These are phyloP conservation scores for Scatophagus argus DNA, from an alignment of 2,113 vertebrate genomes.

Conservation along the genomic window DNA sequence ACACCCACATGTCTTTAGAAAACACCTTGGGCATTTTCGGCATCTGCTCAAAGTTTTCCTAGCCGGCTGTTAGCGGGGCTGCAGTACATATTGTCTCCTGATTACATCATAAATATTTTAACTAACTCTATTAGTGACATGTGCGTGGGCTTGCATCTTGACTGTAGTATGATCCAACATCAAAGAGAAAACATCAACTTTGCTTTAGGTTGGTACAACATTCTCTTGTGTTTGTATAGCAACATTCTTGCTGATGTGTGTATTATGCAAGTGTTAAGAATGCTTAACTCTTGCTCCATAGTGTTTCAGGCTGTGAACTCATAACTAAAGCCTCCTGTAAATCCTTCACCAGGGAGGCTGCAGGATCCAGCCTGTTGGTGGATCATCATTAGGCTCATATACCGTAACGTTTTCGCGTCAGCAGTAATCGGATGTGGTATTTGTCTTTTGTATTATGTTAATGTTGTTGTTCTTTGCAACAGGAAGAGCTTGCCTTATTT, in stretches of 20 bases:
- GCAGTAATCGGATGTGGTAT: conserved; percentile 70
- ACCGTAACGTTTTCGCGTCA: conserved; percentile 63
- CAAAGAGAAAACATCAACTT: conserved; percentile 42
- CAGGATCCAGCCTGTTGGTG: conserved; percentile 55
- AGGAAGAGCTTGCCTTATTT: conserved; percentile 69
- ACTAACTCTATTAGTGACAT: conserved; percentile 61
- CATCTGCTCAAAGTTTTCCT: conserved; percentile 53
- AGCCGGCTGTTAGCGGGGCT: conserved; percentile 30
- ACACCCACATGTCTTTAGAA: conserved; percentile 65
- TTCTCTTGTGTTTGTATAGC: conserved; percentile 15
- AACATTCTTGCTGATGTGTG: conserved; percentile 37
- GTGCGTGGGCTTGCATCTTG: conserved; percentile 32
- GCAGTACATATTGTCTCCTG: conserved; percentile 65
- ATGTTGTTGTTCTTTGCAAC: conserved; percentile 73
- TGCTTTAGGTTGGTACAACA: conserved; percentile 7
- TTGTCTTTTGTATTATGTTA: conserved; percentile 76
- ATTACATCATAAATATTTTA: conserved; percentile 77
- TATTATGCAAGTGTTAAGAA: conserved; percentile 44
- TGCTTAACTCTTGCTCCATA: conserved; percentile 29
- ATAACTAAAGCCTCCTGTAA: conserved; percentile 34
- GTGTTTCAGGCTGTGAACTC: conserved; percentile 42
- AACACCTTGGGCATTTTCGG: conserved; percentile 62
- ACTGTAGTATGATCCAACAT: conserved; percentile 18
- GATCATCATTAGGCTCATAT: conserved; percentile 76
- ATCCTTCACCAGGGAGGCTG: conserved; percentile 44